Conservation (phyloP, 2,113 vertebrate genomes). For the Labrus mixtus region DNA sequence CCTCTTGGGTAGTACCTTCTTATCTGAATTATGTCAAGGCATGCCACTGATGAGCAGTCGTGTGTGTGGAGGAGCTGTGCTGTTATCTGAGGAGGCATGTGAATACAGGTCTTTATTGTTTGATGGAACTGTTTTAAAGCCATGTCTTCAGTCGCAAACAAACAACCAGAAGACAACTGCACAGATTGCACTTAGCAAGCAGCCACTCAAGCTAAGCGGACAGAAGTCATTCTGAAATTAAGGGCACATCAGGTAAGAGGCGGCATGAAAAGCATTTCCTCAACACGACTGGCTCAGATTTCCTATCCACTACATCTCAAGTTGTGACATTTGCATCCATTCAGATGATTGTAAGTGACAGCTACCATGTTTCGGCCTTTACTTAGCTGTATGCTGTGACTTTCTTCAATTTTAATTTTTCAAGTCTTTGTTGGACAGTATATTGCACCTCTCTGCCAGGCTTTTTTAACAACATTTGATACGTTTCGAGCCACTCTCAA, state of each 20-base stretch:
- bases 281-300: constrained; percentile 47
- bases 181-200: constrained; percentile 69
- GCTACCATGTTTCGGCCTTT: constrained; percentile 72
- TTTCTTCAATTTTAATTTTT: constrained; percentile 73
- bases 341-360: constrained; percentile 77
- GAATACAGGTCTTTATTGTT: constrained; percentile 66
- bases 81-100: constrained; percentile 57
- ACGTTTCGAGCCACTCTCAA: constrained; percentile 54
- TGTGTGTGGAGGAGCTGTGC: constrained; percentile 37
- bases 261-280: constrained; percentile 50
- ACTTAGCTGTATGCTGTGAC: constrained; percentile 53
- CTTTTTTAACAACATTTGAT: constrained; percentile 67
- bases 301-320: constrained; percentile 54
- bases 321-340: constrained; percentile 74
- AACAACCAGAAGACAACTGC: constrained; percentile 66
- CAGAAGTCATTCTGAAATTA: constrained; percentile 54
- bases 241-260: constrained; percentile 70
- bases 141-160: constrained; percentile 59
- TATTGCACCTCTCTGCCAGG: constrained; percentile 69
- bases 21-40: constrained; percentile 67
- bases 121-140: constrained; percentile 46
- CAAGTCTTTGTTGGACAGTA: constrained; percentile 68
- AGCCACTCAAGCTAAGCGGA: constrained; percentile 60
- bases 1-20: constrained; percentile 49
- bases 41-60: constrained; percentile 47